Base-by-base conservation (phyloP, 2,797 vertebrate species). In the Hipposideros larvatus region DNA sequence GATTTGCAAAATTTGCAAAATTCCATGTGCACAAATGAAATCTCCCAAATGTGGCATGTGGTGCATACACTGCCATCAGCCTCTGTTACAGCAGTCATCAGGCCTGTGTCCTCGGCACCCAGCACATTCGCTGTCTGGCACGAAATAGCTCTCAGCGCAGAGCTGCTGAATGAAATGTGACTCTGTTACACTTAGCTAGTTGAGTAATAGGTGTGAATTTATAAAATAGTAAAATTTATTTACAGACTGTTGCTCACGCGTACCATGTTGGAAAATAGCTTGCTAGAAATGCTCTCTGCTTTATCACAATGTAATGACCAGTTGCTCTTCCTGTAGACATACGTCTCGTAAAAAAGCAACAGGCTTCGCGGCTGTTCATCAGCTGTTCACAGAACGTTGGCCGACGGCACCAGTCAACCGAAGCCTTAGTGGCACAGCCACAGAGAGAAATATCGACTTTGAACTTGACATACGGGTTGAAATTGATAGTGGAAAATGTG, bases 391-490 rank as follows among this genome's bases (percentile, higher is more conserved):
- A 6, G 99, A 99, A 95, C 99, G 99, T 95, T 99, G 99, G 99
- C 99, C 99, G 0, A 98, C 99, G 65, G 98, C 99, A 0, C 98
- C 99, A 0, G 97, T 98, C 94, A 99, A 97, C 98, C 99, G 99
- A 95, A 99, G 99, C 92, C 98, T 99, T 91, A 98, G 99, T 53
- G 99, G 99, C 83, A 98, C 99, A 43, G 98, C 99, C 4, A 99
- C 99, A 0, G 99, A 99, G 93, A 99, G 99, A 85, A 99, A 99
- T 98, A 99, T 99, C 16, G 99, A 99, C 98, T 99, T 99, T 96
- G 99, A 99, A 97, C 99, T 99, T 55, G 99, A 99, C n/a, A 98
- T 99, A 85, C 99, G 99, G 11, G 99, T 99, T 87, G 99, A 99
- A 98, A 99, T 99, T 8, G 99, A 99, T 96, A 99, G 99, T 91